Evolutionary conservation across 64 coral and sea anemone species (phyloP).

Genomic region (Montipora efflorescens): DNA sequence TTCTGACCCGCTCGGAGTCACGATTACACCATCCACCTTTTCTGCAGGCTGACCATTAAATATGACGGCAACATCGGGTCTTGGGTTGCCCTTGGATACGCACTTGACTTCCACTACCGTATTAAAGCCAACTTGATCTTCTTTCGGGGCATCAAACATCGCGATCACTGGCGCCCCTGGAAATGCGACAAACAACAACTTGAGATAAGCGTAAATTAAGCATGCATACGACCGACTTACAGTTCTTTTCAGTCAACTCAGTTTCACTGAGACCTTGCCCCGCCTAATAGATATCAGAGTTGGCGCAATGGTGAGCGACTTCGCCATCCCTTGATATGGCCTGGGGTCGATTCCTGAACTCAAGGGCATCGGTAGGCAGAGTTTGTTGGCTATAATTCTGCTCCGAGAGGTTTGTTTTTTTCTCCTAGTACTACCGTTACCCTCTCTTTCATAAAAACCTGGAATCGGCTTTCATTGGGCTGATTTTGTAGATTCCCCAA

Average conservation of each 20-base stretch:
- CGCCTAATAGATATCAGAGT: too few species aligned
- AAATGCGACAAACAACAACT: background rate
- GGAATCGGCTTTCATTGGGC: too few species aligned
- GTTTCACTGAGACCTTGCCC: background rate
- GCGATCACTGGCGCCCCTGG: background rate
- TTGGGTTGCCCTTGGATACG: conserved; percentile 39
- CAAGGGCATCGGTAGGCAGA: too few species aligned
- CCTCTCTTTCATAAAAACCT: too few species aligned
- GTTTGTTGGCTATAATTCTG: too few species aligned
- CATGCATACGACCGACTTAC: background rate
- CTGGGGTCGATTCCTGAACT: too few species aligned
- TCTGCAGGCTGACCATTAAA: conserved; percentile 30
- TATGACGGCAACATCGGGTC: conserved; percentile 6
- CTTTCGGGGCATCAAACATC: background rate
- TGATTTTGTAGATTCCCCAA: too few species aligned
- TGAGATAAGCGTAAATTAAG: background rate
- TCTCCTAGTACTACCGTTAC: too few species aligned
- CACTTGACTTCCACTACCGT: conserved; percentile 33
- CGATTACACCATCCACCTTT: background rate
- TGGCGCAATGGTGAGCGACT: too few species aligned
- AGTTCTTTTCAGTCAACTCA: background rate
- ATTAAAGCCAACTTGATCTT: background rate
- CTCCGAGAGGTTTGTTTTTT: too few species aligned
- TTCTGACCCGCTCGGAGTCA: background rate
- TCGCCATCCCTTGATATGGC: too few species aligned